These are phyloP conservation scores for Mungos mungo DNA, from an alignment of 2,113 vertebrate species.

Conservation along the genomic window DNA sequence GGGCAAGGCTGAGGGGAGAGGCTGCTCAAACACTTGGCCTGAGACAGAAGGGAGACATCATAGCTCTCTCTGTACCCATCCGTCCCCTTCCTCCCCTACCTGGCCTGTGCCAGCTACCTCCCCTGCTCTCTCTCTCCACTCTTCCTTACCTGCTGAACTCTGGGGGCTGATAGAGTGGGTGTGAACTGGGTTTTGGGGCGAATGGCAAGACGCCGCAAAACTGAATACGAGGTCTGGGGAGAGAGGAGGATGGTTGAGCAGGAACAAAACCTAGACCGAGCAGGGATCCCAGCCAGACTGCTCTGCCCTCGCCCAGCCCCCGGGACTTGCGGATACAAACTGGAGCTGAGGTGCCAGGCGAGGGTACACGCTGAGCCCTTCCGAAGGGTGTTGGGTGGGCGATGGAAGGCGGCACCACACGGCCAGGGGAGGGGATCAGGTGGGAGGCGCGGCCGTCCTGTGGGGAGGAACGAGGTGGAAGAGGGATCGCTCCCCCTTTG, in stretches of 20 bases:
- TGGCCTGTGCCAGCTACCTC: not conserved
- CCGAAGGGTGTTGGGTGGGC: slow-evolving; percentile 61
- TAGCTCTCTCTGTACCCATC: not conserved
- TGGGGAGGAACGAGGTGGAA: not conserved
- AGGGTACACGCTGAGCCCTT: slow-evolving; percentile 67
- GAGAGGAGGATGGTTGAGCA: slow-evolving; percentile 15
- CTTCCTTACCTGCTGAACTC: slow-evolving; percentile 62
- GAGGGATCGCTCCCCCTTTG: not conserved
- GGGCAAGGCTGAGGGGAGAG: slow-evolving; percentile 56
- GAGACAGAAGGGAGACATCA: slow-evolving; percentile 35
- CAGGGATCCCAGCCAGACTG: not conserved
- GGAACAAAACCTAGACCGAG: not conserved
- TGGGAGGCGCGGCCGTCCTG: not conserved
- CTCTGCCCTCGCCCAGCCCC: not conserved
- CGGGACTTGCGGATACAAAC: slow-evolving; percentile 55
- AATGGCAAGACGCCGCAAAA: not conserved
- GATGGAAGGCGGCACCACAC: not conserved
- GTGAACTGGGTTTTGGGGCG: slow-evolving; percentile 61
- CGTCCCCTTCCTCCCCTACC: not conserved
- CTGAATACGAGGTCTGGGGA: slow-evolving; percentile 66
- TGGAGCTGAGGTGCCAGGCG: slow-evolving; percentile 37
- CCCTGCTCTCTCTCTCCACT: not conserved
- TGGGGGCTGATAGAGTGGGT: not conserved
- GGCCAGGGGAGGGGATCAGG: slow-evolving; percentile 21
- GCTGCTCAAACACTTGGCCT: slow-evolving; percentile 32